Evolutionary conservation across 2,113 vertebrate genomes (phyloP).

Genomic region (Cebidichthys violaceus): DNA sequence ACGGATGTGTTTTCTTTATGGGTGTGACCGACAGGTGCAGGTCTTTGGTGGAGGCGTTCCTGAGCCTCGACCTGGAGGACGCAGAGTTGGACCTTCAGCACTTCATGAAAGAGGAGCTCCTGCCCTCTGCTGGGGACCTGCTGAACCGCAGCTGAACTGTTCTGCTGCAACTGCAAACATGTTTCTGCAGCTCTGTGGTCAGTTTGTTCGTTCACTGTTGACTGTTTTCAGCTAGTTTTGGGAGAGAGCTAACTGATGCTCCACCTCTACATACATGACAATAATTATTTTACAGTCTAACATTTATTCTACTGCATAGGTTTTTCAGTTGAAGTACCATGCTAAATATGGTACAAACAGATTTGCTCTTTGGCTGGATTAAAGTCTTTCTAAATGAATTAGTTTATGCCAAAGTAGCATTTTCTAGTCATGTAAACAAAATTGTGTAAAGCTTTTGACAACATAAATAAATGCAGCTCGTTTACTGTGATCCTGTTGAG

Average conservation of each 20-base stretch:
- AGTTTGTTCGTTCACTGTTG: conserved; percentile 12
- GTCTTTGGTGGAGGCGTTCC: conserved; percentile 89
- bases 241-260: background rate
- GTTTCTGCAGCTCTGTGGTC: conserved; percentile 10
- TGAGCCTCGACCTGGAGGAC: conserved; percentile 91
- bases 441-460: conserved; percentile 14
- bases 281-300: background rate
- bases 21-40: conserved; percentile 82
- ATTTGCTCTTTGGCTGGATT: background rate
- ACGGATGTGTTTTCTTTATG: background rate
- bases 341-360: conserved; percentile 1
- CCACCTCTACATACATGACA: conserved; percentile 1
- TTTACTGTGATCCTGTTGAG: conserved; percentile 15
- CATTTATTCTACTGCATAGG: background rate
- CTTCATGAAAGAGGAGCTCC: conserved; percentile 89
- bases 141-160: conserved; percentile 64
- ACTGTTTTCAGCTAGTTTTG: conserved; percentile 12
- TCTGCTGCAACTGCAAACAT: background rate
- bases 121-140: conserved; percentile 82
- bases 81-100: conserved; percentile 84
- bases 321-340: background rate
- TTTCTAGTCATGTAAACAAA: background rate
- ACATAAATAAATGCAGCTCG: conserved; percentile 20
- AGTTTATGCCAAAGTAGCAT: background rate
- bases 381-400: conserved; percentile 9